Percentiles rank a stretch among this genome's conserved stretches.
Conservation (phyloP, 2,797 vertebrate species). For the Jordanella pulchra region DNA sequence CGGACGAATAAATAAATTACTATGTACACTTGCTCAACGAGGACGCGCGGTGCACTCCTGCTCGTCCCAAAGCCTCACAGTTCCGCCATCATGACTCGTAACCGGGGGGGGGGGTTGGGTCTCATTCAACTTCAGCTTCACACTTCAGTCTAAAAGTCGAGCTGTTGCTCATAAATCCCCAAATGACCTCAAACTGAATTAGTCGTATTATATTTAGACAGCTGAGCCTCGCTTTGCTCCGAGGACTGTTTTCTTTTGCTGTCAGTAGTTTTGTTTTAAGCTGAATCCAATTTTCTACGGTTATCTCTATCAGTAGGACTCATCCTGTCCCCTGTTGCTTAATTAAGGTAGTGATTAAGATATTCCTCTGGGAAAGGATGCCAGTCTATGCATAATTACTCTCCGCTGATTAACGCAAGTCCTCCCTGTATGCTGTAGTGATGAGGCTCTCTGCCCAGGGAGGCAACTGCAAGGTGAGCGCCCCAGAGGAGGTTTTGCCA, state of each 20-base stretch:
- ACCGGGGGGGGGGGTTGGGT: conserved; percentile 53
- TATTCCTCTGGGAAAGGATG: not conserved
- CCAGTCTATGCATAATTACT: not conserved
- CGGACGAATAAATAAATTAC: conserved; percentile 58
- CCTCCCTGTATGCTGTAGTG: not conserved
- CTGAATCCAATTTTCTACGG: not conserved
- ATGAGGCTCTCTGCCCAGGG: not conserved
- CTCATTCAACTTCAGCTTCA: not conserved
- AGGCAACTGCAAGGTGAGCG: no score
- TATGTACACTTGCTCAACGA: conserved; percentile 61
- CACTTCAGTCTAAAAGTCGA: conserved; percentile 30
- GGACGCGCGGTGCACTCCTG: conserved; percentile 60
- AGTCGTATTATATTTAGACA: conserved; percentile 11
- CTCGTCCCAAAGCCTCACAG: conserved; percentile 74
- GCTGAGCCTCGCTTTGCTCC: conserved; percentile 9
- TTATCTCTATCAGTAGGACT: not conserved
- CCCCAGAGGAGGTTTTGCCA: not conserved
- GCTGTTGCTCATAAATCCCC: conserved; percentile 32
- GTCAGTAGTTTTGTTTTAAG: conserved; percentile 5
- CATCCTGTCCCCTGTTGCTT: not conserved
- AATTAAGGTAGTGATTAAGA: not conserved
- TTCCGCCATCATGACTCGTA: conserved; percentile 84
- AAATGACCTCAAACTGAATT: conserved; percentile 34
- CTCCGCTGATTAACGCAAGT: not conserved
- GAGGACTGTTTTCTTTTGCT: conserved; percentile 22